Conservation (phyloP, 2,797 vertebrate species). For the Parauchenoglanis ngamensis region DNA sequence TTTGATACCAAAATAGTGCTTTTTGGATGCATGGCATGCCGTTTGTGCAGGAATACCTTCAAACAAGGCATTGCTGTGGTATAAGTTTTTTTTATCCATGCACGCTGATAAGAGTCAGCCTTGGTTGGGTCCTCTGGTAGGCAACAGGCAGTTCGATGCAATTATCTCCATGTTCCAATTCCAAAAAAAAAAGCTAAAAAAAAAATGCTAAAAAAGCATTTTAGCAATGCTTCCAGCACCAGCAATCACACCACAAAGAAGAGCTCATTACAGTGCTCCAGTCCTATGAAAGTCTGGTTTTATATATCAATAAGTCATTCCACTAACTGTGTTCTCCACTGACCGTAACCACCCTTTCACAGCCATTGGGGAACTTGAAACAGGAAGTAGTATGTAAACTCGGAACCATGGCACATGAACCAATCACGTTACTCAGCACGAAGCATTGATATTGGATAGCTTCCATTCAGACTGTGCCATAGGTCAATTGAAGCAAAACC, state of each 20-base stretch:
- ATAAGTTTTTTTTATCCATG: not conserved
- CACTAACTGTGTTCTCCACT: not conserved
- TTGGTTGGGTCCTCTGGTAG: no score
- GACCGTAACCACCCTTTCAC: not conserved
- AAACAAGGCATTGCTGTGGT: not conserved
- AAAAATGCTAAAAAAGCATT: not conserved
- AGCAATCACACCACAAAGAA: not conserved
- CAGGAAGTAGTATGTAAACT: not conserved
- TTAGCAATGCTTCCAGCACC: not conserved
- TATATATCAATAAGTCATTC: not conserved
- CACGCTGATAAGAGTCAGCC: not conserved
- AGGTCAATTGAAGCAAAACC: not conserved
- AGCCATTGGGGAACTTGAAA: not conserved
- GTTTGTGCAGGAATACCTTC: not conserved
- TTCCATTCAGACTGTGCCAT: not conserved
- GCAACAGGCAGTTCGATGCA: no score
- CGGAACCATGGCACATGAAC: no score
- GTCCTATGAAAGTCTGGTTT: not conserved
- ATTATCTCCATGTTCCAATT: no score
- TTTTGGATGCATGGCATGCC: not conserved
- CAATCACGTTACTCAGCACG: not conserved
- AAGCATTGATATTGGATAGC: not conserved
- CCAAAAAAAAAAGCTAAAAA: no score
- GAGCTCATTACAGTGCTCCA: not conserved
- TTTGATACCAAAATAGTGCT: not conserved